phyloP scores from a whole-genome alignment of 92 coral and sea anemone genomes.

The Heliopora coerulea region DNA sequence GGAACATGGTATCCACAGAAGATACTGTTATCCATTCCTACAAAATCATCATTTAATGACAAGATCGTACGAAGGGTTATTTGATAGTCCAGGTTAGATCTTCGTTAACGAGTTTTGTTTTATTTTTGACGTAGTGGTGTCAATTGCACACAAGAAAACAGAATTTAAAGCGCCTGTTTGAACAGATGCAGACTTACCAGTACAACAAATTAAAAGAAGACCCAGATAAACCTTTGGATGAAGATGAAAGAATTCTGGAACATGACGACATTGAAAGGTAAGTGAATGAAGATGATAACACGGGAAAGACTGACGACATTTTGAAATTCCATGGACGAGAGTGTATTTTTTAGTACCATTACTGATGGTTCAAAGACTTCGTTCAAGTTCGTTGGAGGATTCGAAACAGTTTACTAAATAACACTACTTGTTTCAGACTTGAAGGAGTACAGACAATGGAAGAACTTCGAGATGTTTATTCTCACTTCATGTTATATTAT shows the following conservation, averaged over 20 bases:
- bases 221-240: constrained; percentile 73
- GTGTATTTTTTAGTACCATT: too few relatives aligned
- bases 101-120: not conserved
- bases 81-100: too few relatives aligned
- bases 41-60: too few relatives aligned
- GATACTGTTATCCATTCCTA: too few relatives aligned
- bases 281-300: too few relatives aligned
- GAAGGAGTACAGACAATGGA: constrained; percentile 91
- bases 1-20: too few relatives aligned
- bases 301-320: too few relatives aligned
- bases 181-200: constrained; percentile 94
- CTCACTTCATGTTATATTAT: constrained; percentile 94
- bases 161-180: constrained; percentile 88
- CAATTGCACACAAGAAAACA: constrained; percentile 88
- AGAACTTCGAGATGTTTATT: constrained; percentile 89
- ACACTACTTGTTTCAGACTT: constrained; percentile 74
- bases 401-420: too few relatives aligned
- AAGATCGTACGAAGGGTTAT: too few relatives aligned
- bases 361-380: too few relatives aligned
- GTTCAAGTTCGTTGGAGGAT: too few relatives aligned
- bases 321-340: too few relatives aligned
- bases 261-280: constrained; percentile 96
- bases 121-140: constrained; percentile 69
- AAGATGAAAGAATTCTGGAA: constrained; percentile 85
- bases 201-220: constrained; percentile 73